Base-by-base conservation (phyloP, 2,888 invertebrate genomes). In the Limenitis camilla region DNA sequence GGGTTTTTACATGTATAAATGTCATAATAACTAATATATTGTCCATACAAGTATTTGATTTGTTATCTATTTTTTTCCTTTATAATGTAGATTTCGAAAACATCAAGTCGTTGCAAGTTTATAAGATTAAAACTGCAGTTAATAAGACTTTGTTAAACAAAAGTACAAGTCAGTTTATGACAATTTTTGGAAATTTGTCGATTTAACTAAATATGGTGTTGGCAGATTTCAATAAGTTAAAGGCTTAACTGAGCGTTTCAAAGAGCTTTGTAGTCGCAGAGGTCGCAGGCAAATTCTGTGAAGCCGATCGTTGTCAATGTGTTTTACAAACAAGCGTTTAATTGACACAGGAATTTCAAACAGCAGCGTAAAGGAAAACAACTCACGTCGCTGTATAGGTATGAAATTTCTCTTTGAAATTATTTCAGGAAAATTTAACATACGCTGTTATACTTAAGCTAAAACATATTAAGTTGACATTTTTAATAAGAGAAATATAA, bases 291-390 rank as follows among this genome's bases (percentile, higher is more conserved):
- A 65, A 64, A 68, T 80, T 81, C 76, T 67, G 65, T 73, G 81
- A 73, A 84, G 78, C 76, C 69, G 74, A 67, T 72, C 67, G 64
- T 67, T 77, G 75, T 76, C 76, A 69, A 61, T 60, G 61, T 60
- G 82, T 77, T 82, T 78, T 82, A 82, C 77, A 82, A 84, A 83
- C 78, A 81, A 68, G 66, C 72, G 68, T 77, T 78, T 81, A 83
- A 81, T 81, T 81, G 78, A 78, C 75, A 67, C 65, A 74, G 69
- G 80, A 82, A 82, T 85, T 77, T 71, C 72, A 81, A 83, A 80
- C 82, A 82, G 60, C 69, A 65, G 67, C 66, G 72, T 68, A 69
- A 76, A 76, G 71, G 76, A 76, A 81, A 81, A 80, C 79, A 76
- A 67, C 65, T 63, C 61, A 57, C 59, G 40, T 55, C 57, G 58